Conservation (phyloP, 2,888 invertebrate genomes). For the Ormia ochracea region DNA sequence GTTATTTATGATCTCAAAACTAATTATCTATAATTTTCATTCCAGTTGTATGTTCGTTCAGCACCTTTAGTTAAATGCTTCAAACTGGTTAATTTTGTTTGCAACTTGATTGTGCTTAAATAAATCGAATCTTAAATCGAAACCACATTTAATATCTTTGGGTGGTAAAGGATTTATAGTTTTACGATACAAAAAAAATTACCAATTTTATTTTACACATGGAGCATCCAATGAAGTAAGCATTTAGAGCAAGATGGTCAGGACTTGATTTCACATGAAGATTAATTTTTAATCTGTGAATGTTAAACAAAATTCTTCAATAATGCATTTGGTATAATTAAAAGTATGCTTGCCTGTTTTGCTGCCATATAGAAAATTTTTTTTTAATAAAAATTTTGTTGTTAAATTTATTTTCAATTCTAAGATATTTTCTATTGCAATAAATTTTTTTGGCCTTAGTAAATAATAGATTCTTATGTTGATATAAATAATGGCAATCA, state of each 20-base stretch:
- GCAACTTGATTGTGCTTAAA: slow-evolving; percentile 24
- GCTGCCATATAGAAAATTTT: too few relatives aligned
- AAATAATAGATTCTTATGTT: too few relatives aligned
- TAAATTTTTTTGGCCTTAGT: too few relatives aligned
- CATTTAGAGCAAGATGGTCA: background rate
- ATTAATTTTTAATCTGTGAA: background rate
- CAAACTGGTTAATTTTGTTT: slow-evolving; percentile 44
- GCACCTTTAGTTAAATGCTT: background rate
- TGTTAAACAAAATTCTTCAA: background rate
- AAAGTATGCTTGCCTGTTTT: too few relatives aligned
- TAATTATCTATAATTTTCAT: background rate
- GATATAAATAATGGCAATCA: too few relatives aligned
- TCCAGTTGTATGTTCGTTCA: background rate
- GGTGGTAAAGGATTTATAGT: slow-evolving; percentile 46
- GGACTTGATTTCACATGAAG: slow-evolving; percentile 4
- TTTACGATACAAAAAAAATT: slow-evolving; percentile 7
- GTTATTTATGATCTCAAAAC: too few relatives aligned
- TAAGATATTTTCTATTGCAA: too few relatives aligned
- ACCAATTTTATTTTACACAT: background rate
- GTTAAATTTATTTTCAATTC: too few relatives aligned
- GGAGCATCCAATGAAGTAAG: background rate
- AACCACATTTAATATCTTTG: slow-evolving; percentile 45
- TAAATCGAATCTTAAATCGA: slow-evolving; percentile 52
- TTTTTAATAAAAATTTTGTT: too few relatives aligned
- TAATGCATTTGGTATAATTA: background rate